Evolutionary conservation across 1,140 invertebrate genomes (phyloP).

Genomic region (Pantala flavescens): DNA sequence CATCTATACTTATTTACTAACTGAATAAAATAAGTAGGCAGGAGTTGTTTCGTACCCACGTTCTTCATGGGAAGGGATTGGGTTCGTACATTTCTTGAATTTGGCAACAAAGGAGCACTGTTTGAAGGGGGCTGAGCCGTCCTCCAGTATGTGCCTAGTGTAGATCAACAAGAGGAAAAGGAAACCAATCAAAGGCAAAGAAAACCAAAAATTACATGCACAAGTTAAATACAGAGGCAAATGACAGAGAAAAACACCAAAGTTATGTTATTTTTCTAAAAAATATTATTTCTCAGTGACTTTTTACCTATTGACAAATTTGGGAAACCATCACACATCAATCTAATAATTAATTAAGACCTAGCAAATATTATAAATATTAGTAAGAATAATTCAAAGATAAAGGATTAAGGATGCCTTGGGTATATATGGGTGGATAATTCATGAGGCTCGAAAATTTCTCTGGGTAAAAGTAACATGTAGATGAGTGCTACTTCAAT

Average conservation of each 20-base stretch:
- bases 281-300: too few relatives aligned
- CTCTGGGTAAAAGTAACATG: too few relatives aligned
- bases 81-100: conserved; percentile 36
- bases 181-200: not conserved
- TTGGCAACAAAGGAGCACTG: conserved; percentile 43
- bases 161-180: not conserved
- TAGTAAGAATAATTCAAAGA: too few relatives aligned
- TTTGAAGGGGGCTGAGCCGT: conserved; percentile 42
- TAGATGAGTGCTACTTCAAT: too few relatives aligned
- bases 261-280: too few relatives aligned
- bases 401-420: too few relatives aligned
- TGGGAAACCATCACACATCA: too few relatives aligned
- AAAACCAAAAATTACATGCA: not conserved
- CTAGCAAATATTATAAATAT: too few relatives aligned
- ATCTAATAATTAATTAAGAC: too few relatives aligned
- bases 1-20: not conserved
- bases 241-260: not conserved
- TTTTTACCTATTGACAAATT: too few relatives aligned
- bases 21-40: not conserved
- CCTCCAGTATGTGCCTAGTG: conserved; percentile 43
- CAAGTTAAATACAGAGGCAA: not conserved
- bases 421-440: too few relatives aligned
- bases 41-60: conserved; percentile 27
- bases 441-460: too few relatives aligned
- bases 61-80: conserved; percentile 38